phyloP scores from a whole-genome alignment of 2,888 invertebrate species.

The Caenorhabditis macrosperma region DNA sequence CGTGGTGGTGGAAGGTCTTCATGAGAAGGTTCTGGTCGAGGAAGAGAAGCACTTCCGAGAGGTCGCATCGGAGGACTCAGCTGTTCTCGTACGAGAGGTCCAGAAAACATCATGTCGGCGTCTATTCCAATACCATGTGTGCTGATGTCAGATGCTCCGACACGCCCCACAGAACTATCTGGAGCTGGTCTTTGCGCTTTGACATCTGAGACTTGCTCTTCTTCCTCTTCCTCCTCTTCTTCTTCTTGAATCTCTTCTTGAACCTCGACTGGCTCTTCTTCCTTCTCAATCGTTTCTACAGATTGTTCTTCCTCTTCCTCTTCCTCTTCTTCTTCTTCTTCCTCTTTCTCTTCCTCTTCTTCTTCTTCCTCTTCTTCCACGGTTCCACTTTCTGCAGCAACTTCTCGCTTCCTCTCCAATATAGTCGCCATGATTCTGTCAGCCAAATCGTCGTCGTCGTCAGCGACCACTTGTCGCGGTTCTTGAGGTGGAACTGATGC shows the following conservation, averaged over 20 bases:
- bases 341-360: not conserved
- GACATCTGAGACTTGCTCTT: too few species aligned
- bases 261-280: not conserved
- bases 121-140: too few species aligned
- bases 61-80: not conserved
- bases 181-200: too few species aligned
- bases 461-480: too few species aligned
- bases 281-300: too few species aligned
- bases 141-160: too few species aligned
- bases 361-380: not conserved
- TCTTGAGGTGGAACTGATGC: not conserved
- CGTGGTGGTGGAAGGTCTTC: not conserved
- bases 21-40: not conserved
- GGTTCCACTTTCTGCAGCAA: not conserved
- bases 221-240: not conserved
- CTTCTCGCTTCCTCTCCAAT: not conserved
- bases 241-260: not conserved
- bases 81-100: not conserved
- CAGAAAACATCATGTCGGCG: not conserved
- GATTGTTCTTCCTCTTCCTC: not conserved
- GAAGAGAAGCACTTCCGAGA: not conserved
- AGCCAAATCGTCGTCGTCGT: not conserved
- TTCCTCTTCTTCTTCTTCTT: not conserved
- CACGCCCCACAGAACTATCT: too few species aligned
- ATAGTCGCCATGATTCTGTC: slow-evolving; percentile 9